Evolutionary conservation across 2,113 vertebrate genomes (phyloP), one percentile per base, ranked within the genome.

Genomic region (Calyptommatus sinebrachiatus): DNA sequence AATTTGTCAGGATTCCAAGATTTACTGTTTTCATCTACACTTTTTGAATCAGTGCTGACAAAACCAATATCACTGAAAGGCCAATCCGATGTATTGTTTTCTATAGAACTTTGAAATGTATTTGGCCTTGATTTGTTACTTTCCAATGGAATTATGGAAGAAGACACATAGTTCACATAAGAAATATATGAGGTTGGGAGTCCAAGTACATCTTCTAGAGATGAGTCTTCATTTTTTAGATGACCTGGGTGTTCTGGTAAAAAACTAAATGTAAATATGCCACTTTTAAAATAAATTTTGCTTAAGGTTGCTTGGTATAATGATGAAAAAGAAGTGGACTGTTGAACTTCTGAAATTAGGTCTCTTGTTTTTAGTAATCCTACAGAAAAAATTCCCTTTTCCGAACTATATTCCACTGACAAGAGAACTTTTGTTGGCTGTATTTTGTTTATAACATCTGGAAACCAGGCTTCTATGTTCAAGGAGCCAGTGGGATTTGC

Each of bases 281-380:
- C 72, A 71, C 70, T 85, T 85, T 88, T 79, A 20, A 84, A 77
- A 82, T 82, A 63, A 8, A 28, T 12, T 16, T 68, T 85, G 68
- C 68, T 86, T 41, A 83, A 62, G 0, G 14, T 48, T 3, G 60
- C 76, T 71, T 87, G 83, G 86, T 89, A 88, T 76, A 85, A 16
- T 76, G 78, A 71, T 20, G 82, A 24, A 20, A 46, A 31, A 0
- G 1, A 84, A 80, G 71, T n/a, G 79, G 82, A 8, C 18, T 48
- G 67, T 18, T 80, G 78, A 70, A 74, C 71, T 41, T 45, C 50
- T 70, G 88, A 89, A 73, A 77, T 88, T 81, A 79, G 84, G 82
- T 83, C 73, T 82, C 65, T 86, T 85, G 74, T 53, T 77, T 67
- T 82, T 85, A 81, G 18, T 18, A 79, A 63, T 26, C 76, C n/a